A percentile compares a stretch with the other conserved stretches of the same genome.
Conservation (phyloP, 2,888 invertebrate genomes). For the Cloeon dipterum region DNA sequence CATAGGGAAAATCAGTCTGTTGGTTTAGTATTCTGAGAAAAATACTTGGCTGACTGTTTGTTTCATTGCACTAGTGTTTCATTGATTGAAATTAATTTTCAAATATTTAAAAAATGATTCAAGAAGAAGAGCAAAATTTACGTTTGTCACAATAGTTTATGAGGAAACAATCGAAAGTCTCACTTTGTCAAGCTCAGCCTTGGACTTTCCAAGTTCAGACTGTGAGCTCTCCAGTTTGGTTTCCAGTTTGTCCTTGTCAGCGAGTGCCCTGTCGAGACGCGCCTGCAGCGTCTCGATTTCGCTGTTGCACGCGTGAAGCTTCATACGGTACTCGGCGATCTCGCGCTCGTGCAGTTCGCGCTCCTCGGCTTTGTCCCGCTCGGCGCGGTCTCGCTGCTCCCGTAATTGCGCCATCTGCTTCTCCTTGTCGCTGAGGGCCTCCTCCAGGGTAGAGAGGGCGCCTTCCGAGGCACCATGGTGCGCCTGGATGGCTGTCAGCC, state of each 20-base stretch:
- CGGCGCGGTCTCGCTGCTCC: constrained; percentile 86
- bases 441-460: constrained; percentile 77
- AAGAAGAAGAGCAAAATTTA: too few species aligned
- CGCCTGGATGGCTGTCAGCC: constrained; percentile 79
- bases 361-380: constrained; percentile 90
- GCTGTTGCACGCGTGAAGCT: constrained; percentile 70
- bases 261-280: constrained; percentile 66
- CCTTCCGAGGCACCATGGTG: constrained; percentile 87
- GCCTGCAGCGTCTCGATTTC: constrained; percentile 33
- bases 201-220: constrained; percentile 80
- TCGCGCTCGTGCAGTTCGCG: constrained; percentile 70
- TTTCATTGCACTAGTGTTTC: too few species aligned
- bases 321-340: constrained; percentile 87
- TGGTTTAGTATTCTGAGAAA: too few species aligned
- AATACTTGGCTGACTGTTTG: too few species aligned
- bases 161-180: too few species aligned
- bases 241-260: constrained; percentile 77
- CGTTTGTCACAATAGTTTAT: too few species aligned
- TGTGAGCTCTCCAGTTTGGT: constrained; percentile 80
- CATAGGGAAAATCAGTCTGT: too few species aligned
- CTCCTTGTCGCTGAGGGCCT: constrained; percentile 89
- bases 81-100: too few species aligned
- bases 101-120: too few species aligned
- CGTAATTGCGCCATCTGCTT: constrained; percentile 86
- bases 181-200: constrained; percentile 82